Percentiles rank a stretch among this genome's conserved stretches.
Evolutionary conservation across 1,140 invertebrate genomes (phyloP).

Genomic region (Conus betulinus): DNA sequence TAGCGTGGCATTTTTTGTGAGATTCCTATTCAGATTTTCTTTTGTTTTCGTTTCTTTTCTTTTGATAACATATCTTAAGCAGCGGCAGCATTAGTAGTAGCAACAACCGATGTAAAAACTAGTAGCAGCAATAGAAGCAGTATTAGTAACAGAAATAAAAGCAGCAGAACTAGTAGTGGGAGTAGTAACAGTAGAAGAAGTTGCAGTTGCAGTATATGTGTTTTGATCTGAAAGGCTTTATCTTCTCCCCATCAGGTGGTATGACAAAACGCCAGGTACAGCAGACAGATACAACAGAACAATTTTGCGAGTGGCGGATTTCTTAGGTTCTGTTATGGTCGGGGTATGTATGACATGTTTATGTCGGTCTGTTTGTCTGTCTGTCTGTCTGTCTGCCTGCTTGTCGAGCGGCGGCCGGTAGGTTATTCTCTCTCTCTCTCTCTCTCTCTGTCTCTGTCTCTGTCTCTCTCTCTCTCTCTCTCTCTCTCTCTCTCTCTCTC

Average conservation of each 20-base stretch:
- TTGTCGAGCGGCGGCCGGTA: background rate
- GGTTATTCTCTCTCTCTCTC: background rate
- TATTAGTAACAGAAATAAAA: too few species aligned
- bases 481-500: background rate
- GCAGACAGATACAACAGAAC: background rate
- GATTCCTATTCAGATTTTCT: too few species aligned
- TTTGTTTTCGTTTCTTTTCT: too few species aligned
- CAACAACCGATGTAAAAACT: too few species aligned
- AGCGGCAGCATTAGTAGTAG: too few species aligned
- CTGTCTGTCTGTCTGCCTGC: background rate
- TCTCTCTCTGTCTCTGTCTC: constrained; percentile 6
- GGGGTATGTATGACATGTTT: background rate
- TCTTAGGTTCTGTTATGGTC: background rate
- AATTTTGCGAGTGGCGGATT: background rate
- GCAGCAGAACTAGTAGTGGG: too few species aligned
- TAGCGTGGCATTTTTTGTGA: too few species aligned
- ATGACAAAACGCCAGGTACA: background rate
- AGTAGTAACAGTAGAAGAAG: too few species aligned
- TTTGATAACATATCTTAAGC: too few species aligned
- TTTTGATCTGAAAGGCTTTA: too few species aligned
- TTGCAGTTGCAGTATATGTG: too few species aligned
- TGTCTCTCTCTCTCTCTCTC: constrained; percentile 4
- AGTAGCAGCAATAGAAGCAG: too few species aligned
- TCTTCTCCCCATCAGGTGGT: background rate
- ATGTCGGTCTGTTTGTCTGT: constrained; percentile 5